Base-by-base conservation (phyloP, 2,888 invertebrate genomes). In the Capitulum mitella region DNA sequence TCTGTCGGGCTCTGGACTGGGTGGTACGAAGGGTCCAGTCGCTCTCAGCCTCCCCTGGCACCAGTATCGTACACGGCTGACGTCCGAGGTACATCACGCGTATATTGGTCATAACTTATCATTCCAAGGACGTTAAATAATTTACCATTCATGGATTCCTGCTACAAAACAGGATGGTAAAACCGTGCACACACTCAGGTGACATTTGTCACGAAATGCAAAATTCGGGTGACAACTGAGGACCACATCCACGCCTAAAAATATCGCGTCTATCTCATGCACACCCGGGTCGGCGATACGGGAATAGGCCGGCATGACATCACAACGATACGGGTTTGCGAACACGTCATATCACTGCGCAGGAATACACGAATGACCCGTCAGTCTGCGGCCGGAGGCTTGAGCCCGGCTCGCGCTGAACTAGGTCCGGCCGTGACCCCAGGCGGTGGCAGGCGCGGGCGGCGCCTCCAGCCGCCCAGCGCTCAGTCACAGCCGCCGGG, bases 301-400 rank as follows among this genome's bases (percentile, higher is more conserved):
- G 64, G 64, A 64, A 34, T 64, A 64, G 14, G 64, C n/a, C 34
- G 64, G 10, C 34, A 10, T 3, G 16, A 2, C 32, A 51, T 34
- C 64, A 64, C 34, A 64, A 16, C 34, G 16, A 2, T 16, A 32
- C 6, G 14, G 16, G 6, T 34, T 34, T 34, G 16, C 34, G 10
- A 34, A 34, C 64, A 64, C 64, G 29, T 34, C 64, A 64, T 64
- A 64, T 64, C 64, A 64, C 64, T 64, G 34, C 29, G n/a, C 29
- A 5, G 43, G 22, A 19, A 51, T 22, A 51, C 51, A 51, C 16
- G 43, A 8, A 5, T 43, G 43, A 43, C 43, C 43, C 43, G 43
- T 12, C n/a, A n/a, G n/a, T n/a, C n/a, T n/a, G n/a, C n/a, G n/a
- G n/a, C n/a, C n/a, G n/a, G n/a, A n/a, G n/a, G n/a, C n/a, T n/a